Base-by-base conservation (phyloP, 2,797 vertebrate species). In the Gymnocypris eckloni region DNA sequence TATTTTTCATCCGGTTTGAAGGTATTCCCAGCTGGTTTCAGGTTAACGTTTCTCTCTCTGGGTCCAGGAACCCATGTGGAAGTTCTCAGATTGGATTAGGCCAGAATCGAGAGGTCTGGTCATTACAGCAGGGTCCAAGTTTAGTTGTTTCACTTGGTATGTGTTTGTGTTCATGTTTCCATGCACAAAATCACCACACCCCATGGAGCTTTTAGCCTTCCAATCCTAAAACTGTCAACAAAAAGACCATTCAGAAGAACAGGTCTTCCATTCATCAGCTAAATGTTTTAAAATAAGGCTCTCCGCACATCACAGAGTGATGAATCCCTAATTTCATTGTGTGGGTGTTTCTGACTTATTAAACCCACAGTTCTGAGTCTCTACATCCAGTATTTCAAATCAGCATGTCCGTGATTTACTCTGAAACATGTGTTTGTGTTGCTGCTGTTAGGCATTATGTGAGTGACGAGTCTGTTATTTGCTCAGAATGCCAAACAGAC, bases 51-150 rank as follows among this genome's bases (percentile, higher is more conserved):
- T 75, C 69, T 81, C 67, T 75, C 69, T 83, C 59, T 78, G 22
- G 52, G 28, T 66, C 48, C 78, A 86, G 50, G 69, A 69, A 83
- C 28, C 56, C 79, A 88, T 85, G 81, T 88, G 82, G 79, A 86
- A 70, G 39, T 79, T 88, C 85, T 88, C 72, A 81, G 72, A 87
- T 79, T 83, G 84, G 69, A 83, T 87, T 73, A 82, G 33, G 33
- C 33, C 33, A 33, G 33, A 33, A 33, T 33, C 33, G 33, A 33
- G 33, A 33, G 70, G 79, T 48, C 45, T 67, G 76, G 18, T 16
- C 69, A 61, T 69, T 61, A 50, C 43, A 45, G 59, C 70, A 84
- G 67, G 25, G 72, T 90, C 80, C 37, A 84, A 72, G 39, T 54
- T 70, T 84, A 64, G 73, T 25, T 18, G 4, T 87, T 87, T 81